Percentiles rank a stretch among this genome's conserved stretches.
These are phyloP conservation scores for Microtus obscurus DNA, from an alignment of 2,797 vertebrate genomes.

Conservation along the genomic window DNA sequence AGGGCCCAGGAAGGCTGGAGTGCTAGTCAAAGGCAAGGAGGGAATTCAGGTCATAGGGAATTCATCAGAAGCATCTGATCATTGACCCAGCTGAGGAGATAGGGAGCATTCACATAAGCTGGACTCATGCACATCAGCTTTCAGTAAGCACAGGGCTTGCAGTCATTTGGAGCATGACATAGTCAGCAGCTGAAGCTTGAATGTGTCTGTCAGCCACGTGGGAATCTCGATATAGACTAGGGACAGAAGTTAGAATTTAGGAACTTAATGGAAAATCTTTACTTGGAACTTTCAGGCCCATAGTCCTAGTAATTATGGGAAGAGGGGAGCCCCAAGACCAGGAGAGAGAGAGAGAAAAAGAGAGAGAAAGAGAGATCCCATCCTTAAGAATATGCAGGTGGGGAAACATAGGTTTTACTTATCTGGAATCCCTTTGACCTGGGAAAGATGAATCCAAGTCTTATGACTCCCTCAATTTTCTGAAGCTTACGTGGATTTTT, in stretches of 20 bases:
- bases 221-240: not conserved
- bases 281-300: not conserved
- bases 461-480: not conserved
- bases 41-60: not conserved
- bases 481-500: not conserved
- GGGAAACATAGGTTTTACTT: not conserved
- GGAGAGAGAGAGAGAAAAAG: not conserved
- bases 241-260: not conserved
- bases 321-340: not conserved
- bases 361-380: not conserved
- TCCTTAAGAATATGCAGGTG: not conserved
- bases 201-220: not conserved
- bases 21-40: not conserved
- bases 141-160: not conserved
- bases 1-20: not conserved
- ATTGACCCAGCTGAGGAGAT: not conserved
- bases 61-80: not conserved
- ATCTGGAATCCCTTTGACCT: not conserved
- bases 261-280: not conserved
- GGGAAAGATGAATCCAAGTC: not conserved
- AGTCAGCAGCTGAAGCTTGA: not conserved
- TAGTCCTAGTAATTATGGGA: not conserved
- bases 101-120: not conserved
- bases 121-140: not conserved
- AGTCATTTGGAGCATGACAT: not conserved